phyloP scores from a whole-genome alignment of 1,140 invertebrate genomes.

The Phymorhynchus buccinoides region DNA sequence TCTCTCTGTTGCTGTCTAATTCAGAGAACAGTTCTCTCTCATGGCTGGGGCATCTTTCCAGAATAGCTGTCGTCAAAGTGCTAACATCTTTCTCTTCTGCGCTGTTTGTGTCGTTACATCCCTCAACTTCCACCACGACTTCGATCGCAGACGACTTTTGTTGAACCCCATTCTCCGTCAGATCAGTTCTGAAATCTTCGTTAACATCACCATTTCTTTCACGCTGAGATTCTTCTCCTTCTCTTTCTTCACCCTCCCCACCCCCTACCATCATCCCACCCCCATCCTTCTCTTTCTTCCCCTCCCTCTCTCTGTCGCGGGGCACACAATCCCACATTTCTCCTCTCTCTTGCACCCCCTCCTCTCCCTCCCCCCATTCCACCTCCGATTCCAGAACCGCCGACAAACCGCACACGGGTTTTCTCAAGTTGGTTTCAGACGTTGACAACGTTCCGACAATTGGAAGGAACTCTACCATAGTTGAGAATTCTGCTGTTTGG shows the following conservation, averaged over 20 bases:
- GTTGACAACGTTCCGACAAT: neutral
- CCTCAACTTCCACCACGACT: too few relatives aligned
- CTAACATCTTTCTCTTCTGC: neutral
- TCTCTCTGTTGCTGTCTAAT: neutral
- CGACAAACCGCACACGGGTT: neutral
- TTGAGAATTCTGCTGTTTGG: too few relatives aligned
- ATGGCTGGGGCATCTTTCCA: neutral
- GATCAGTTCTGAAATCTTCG: neutral
- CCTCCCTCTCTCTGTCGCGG: neutral
- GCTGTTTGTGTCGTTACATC: too few relatives aligned
- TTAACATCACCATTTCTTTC: neutral
- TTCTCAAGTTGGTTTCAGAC: neutral
- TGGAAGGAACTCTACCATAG: neutral
- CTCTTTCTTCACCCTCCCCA: neutral
- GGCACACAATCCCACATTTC: neutral
- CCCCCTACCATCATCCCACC: neutral
- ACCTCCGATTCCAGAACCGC: neutral
- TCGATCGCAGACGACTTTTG: neutral
- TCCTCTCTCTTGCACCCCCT: neutral
- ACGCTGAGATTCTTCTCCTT: neutral
- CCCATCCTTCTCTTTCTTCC: neutral
- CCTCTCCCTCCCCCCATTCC: neutral
- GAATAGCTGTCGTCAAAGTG: neutral
- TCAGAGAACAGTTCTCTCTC: neutral
- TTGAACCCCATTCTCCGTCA: neutral